A percentile compares a stretch with the other conserved stretches of the same genome.
Conservation (phyloP, 2,797 vertebrate species). For the Dromococcyx pavoninus region DNA sequence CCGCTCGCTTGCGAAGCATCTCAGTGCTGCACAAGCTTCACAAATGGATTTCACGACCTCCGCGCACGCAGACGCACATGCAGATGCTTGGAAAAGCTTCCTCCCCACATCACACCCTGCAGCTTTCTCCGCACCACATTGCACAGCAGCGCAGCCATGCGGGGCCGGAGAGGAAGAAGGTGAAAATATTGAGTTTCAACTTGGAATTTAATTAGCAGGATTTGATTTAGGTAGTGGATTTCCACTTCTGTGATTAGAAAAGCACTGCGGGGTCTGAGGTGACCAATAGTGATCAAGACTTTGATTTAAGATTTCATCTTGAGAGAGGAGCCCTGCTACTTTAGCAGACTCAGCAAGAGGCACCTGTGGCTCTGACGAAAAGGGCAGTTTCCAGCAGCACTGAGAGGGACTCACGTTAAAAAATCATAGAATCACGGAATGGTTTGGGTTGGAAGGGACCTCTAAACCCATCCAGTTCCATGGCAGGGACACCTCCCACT, state of each 20-base stretch:
- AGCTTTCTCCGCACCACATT: fast-evolving
- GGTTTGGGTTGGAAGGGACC: too few relatives aligned
- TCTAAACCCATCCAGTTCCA: too few relatives aligned
- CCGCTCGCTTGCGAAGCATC: neutral
- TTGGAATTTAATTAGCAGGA: neutral
- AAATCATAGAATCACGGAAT: too few relatives aligned
- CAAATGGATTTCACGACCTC: neutral
- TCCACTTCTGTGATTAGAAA: neutral
- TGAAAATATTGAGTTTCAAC: neutral
- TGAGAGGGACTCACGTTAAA: neutral
- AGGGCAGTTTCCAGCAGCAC: neutral
- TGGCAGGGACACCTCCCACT: too few relatives aligned
- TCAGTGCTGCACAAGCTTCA: neutral
- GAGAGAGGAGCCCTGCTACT: neutral
- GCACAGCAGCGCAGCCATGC: fast-evolving
- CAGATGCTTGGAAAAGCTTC: neutral
- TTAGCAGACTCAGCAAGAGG: neutral
- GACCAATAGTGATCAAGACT: neutral
- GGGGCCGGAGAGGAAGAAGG: neutral
- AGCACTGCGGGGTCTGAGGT: neutral
- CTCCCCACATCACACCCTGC: neutral
- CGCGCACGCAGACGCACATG: fast-evolving
- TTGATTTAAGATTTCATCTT: neutral
- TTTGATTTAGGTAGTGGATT: neutral
- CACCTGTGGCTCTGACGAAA: neutral